phyloP scores from a whole-genome alignment of 2,113 vertebrate genomes.

The Crotalus viridis region DNA sequence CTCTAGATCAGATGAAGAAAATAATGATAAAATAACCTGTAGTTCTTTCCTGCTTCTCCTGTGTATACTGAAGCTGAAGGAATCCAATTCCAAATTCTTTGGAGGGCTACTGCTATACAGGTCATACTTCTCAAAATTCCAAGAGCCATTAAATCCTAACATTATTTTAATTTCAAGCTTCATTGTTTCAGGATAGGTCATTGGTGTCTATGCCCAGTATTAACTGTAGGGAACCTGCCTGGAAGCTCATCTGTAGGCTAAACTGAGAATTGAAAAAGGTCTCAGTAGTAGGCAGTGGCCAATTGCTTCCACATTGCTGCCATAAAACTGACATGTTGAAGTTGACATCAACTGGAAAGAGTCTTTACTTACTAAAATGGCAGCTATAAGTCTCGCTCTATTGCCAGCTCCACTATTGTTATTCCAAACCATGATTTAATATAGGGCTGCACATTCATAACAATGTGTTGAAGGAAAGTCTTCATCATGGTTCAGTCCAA shows the following conservation, averaged over 20 bases:
- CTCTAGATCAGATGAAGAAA: background rate
- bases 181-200: background rate
- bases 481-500: too few species aligned
- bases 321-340: background rate
- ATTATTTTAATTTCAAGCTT: background rate
- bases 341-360: background rate
- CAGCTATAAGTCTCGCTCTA: background rate
- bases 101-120: background rate
- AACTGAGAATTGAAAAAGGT: background rate
- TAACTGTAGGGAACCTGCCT: background rate
- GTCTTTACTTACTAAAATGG: background rate
- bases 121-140: background rate
- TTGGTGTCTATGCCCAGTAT: background rate
- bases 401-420: background rate
- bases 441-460: background rate
- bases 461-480: background rate
- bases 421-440: background rate
- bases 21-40: background rate
- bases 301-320: background rate
- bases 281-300: background rate
- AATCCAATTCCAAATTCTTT: background rate
- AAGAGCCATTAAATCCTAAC: background rate
- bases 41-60: background rate
- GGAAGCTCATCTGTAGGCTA: background rate
- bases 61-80: background rate